Evolutionary conservation across 2,113 vertebrate genomes (phyloP), one percentile per base, ranked within the genome.

Genomic region (Suncus etruscus): DNA sequence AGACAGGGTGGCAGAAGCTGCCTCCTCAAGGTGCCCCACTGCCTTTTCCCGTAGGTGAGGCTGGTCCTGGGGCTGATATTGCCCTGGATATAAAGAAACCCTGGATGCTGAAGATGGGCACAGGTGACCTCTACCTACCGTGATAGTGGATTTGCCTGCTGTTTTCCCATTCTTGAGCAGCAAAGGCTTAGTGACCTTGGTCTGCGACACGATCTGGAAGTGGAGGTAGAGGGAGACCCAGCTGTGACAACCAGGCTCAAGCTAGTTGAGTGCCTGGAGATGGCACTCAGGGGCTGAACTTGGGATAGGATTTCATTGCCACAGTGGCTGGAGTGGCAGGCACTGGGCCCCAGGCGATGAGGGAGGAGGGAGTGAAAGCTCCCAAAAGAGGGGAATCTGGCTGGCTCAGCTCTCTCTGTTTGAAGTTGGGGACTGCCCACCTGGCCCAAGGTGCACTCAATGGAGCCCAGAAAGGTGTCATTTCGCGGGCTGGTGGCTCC

Each of bases 371-470:
- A 79, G 79, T 47, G 22, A 51, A 91, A 85, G 80, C 16, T 70
- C 65, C 48, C 81, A 85, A 50, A 93, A 22, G 14, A 63, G 69
- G 63, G 8, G 29, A 27, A 11, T 91, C 22, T 88, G 77, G 45
- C 39, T 72, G 80, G 77, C 77, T 50, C 4, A 12, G 70, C 8
- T 24, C 6, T 31, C 24, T 39, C 6, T 48, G 72, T 0, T 4
- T 4, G 51, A 11, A 29, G 10, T 48, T 66, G 63, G 66, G 27
- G 14, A 25, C 96, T 88, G 66, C 58, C 58, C 16, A 97, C 97
- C 97, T 97, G 97, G 18, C 97, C 97, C 93, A 97, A 54, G 66
- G 97, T 96, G 65, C 97, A 97, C 79, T 97, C 97, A 0, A 90
- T 77, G 0, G 89, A 91, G 25, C 97, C 97, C 0, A 97, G 94